These are phyloP conservation scores for Nasonia giraulti DNA, from an alignment of 1,140 invertebrate genomes.

Conservation along the genomic window DNA sequence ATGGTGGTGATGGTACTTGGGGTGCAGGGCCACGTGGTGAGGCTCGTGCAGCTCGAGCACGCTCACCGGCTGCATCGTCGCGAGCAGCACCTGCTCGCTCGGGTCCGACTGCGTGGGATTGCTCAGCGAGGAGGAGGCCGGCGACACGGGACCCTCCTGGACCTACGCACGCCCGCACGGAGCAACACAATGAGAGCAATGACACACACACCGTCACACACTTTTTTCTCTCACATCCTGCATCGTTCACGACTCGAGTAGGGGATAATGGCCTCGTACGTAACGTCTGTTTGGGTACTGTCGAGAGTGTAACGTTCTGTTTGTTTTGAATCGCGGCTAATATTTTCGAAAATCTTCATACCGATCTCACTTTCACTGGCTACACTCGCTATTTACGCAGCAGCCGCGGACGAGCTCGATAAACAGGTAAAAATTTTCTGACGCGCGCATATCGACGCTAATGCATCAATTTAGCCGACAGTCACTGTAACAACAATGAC, in stretches of 20 bases:
- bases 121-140: constrained; percentile 71
- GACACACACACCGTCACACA: neutral
- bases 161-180: constrained; percentile 57
- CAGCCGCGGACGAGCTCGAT: no score
- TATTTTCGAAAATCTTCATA: neutral
- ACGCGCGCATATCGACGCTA: neutral
- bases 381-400: neutral
- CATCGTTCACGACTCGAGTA: neutral
- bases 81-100: constrained; percentile 79
- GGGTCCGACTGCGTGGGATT: constrained; percentile 72
- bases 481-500: constrained; percentile 18
- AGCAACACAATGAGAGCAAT: neutral
- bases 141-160: constrained; percentile 70
- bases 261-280: neutral
- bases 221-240: neutral
- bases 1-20: constrained; percentile 72
- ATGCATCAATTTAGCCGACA: neutral
- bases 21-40: constrained; percentile 74
- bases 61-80: constrained; percentile 85
- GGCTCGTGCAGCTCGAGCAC: constrained; percentile 79
- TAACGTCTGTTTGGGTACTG: neutral
- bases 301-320: neutral
- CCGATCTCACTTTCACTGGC: no score
- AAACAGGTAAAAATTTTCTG: constrained; percentile 15
- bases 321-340: no score